Conservation (phyloP, 2,113 vertebrate genomes). For the Coreoperca whiteheadi region DNA sequence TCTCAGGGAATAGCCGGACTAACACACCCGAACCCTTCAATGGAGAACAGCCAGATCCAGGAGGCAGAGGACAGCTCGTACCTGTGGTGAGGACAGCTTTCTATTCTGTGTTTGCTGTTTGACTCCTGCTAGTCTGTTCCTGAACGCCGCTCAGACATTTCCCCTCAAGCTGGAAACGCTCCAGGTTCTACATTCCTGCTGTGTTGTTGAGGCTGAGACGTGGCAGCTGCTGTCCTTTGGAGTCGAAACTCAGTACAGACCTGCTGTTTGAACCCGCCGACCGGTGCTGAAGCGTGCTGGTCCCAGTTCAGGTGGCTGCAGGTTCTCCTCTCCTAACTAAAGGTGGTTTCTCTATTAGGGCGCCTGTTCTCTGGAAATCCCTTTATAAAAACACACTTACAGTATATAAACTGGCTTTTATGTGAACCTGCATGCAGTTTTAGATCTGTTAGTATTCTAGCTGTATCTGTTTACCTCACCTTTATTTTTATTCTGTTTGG, state of each 20-base stretch:
- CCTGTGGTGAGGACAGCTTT: slow-evolving; percentile 71
- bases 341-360: too few relatives aligned
- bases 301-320: background rate
- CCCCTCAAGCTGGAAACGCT: slow-evolving; percentile 18
- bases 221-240: slow-evolving; percentile 28
- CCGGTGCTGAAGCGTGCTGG: background rate
- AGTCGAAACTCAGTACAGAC: too few relatives aligned
- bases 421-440: too few relatives aligned
- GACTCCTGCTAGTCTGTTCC: background rate
- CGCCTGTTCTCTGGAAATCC: too few relatives aligned
- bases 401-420: too few relatives aligned
- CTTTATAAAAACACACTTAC: too few relatives aligned
- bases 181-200: slow-evolving; percentile 46
- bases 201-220: slow-evolving; percentile 54
- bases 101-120: background rate
- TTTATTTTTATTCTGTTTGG: too few relatives aligned
- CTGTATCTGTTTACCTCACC: too few relatives aligned
- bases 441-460: too few relatives aligned
- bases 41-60: slow-evolving; percentile 69
- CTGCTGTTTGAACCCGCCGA: background rate
- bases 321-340: background rate
- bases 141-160: too few relatives aligned
- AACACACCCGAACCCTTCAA: slow-evolving; percentile 31
- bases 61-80: slow-evolving; percentile 73
- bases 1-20: background rate